phyloP scores from a whole-genome alignment of 2,888 invertebrate genomes.

The Acanthopleura granulata region DNA sequence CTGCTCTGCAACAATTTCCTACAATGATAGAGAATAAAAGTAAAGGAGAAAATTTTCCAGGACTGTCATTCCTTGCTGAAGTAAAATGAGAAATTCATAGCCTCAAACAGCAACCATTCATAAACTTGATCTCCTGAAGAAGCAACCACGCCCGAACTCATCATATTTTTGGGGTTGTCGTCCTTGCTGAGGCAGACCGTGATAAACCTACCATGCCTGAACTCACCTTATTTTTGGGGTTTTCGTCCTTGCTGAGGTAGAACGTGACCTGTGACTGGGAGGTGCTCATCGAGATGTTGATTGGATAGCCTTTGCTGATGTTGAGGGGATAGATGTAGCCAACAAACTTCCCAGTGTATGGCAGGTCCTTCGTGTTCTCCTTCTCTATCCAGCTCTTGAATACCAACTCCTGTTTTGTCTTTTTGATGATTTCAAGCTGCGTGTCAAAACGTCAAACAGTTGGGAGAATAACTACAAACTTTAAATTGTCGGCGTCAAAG shows the following conservation, averaged over 20 bases:
- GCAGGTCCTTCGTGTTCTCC: constrained; percentile 37
- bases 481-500: too few species aligned
- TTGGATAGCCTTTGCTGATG: constrained; percentile 74
- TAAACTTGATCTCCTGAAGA: background rate
- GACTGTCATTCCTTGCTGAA: too few species aligned
- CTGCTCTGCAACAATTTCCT: constrained; percentile 50
- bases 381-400: constrained; percentile 74
- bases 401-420: constrained; percentile 84
- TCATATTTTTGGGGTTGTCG: too few species aligned
- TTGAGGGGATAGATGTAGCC: constrained; percentile 86
- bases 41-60: too few species aligned
- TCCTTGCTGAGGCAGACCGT: too few species aligned
- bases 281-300: constrained; percentile 64
- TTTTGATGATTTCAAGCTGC: constrained; percentile 83
- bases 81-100: too few species aligned
- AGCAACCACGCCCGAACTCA: too few species aligned
- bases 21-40: too few species aligned
- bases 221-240: constrained; percentile 36
- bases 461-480: too few species aligned
- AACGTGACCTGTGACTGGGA: constrained; percentile 37
- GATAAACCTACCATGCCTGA: background rate
- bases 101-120: background rate
- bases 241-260: constrained; percentile 47
- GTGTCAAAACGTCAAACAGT: constrained; percentile 22
- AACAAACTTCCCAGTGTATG: constrained; percentile 67